Conservation (phyloP, 1,140 invertebrate species). For the Trachymyrmex septentrionalis region DNA sequence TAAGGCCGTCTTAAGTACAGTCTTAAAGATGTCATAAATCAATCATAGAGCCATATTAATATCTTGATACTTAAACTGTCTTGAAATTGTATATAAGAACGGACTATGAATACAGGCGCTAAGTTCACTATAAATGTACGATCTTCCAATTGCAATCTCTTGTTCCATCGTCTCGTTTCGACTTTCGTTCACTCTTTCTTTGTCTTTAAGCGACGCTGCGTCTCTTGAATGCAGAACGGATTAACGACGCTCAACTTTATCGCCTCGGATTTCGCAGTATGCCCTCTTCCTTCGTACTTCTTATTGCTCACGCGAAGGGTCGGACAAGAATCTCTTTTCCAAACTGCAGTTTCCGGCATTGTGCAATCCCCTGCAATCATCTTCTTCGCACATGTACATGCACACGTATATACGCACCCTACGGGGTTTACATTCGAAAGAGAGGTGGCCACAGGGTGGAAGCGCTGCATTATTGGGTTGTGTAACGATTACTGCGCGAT, state of each 20-base stretch:
- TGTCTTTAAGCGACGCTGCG: not conserved
- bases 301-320: slow-evolving; percentile 32
- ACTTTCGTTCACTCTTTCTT: slow-evolving; percentile 19
- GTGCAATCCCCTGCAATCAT: slow-evolving; percentile 41
- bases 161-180: not conserved
- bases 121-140: not conserved
- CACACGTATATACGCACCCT: not conserved
- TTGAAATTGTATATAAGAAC: too few species aligned
- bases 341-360: slow-evolving; percentile 45
- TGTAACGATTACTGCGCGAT: slow-evolving; percentile 64
- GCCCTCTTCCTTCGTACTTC: not conserved
- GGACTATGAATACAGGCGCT: too few species aligned
- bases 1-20: too few species aligned
- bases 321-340: slow-evolving; percentile 52
- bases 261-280: slow-evolving; percentile 28
- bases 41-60: too few species aligned
- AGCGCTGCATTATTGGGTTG: slow-evolving; percentile 36
- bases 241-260: slow-evolving; percentile 77
- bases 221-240: slow-evolving; percentile 54
- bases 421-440: slow-evolving; percentile 29
- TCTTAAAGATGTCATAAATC: too few species aligned
- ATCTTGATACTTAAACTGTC: too few species aligned
- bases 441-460: slow-evolving; percentile 19
- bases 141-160: slow-evolving; percentile 2
- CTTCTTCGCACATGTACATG: not conserved